Evolutionary conservation across 2,113 vertebrate species (phyloP), one percentile per base, ranked within the genome.

Genomic region (Lonchura striata): DNA sequence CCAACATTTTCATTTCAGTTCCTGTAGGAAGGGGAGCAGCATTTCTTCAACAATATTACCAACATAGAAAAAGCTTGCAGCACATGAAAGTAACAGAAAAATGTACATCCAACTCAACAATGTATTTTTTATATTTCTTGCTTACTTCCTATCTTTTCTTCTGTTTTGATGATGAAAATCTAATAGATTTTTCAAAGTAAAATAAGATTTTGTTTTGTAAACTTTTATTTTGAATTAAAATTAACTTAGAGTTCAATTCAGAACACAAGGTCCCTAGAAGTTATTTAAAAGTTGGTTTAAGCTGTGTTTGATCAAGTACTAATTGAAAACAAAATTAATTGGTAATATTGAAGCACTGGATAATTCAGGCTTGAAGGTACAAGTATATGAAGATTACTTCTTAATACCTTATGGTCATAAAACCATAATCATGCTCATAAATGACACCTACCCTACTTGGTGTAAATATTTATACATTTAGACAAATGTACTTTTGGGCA

Each of bases 41-140:
- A 35, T 66, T 83, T 65, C 30, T 80, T 60, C 49, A 79, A 1
- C 17, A 7, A 50, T 39, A 46, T 10, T 35, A 35, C 14, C 30
- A 75, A 35, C 9, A 47, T 0, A 0, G 10, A 54, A 81, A 91
- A 79, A 22, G 5, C 17, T 50, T 64, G 4, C 10, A 7, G 37
- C 7, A 10, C 9, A 15, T 35, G 9, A 60, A 77, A 90, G 41
- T n/a, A 60, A 37, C 28, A 86, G 24, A 75, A 64, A 22, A 65
- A 50, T 2, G 0, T 35, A 61, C 4, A 20, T 24, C 9, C 23
- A 80, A 57, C 7, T 68, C 37, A 60, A 78, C 90, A 91, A 19
- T 18, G 5, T 9, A 21, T 46, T 74, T 70, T 69, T 61, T 3
- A 0, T 33, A 10, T 71, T 79, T 60, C 49, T 71, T 76, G 8